Evolutionary conservation across 2,113 vertebrate species (phyloP), one percentile per base, ranked within the genome.

Genomic region (Grallaria varia): DNA sequence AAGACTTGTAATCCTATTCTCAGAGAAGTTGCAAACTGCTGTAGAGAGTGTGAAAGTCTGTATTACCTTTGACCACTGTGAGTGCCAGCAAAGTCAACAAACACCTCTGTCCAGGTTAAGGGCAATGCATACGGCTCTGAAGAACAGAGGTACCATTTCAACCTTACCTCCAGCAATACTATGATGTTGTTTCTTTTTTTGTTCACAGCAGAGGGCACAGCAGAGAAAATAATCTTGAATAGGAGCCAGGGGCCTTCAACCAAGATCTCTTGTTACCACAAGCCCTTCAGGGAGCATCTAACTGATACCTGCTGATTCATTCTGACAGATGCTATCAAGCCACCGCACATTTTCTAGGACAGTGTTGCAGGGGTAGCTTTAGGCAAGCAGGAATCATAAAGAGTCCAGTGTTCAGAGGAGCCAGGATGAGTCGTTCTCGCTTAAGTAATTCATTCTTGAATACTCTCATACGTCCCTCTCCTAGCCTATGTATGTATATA

Each of bases 291-390:
- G 72, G 44, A 87, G 30, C 42, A 89, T 47, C 55, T 87, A 74
- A 83, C 68, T 47, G 62, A 44, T 28, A 95, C 68, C 88, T 89
- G 68, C 83, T 86, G 79, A 92, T 86, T 93, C 35, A 28, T 95
- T 87, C 83, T 92, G 73, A 77, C 68, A 92, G 69, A 87, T 49
- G 15, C 27, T 71, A 95, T 67, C 68, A 92, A 92, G 80, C 90
- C 84, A 92, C 59, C 59, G 25, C 42, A 74, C 47, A 53, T 92
- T 84, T 86, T 66, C 55, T 74, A 71, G 59, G 50, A 75, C 93
- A 89, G 24, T 28, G 49, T 84, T 53, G 45, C 19, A 95, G 53
- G 6, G 60, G 30, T 69, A 94, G 89, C 80, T 91, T 62, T 74
- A 89, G 93, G 80, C 64, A 77, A 92, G 55, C 5, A 8, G 33